phyloP scores from a whole-genome alignment of 2,113 vertebrate genomes.

The Colinus virginianus region DNA sequence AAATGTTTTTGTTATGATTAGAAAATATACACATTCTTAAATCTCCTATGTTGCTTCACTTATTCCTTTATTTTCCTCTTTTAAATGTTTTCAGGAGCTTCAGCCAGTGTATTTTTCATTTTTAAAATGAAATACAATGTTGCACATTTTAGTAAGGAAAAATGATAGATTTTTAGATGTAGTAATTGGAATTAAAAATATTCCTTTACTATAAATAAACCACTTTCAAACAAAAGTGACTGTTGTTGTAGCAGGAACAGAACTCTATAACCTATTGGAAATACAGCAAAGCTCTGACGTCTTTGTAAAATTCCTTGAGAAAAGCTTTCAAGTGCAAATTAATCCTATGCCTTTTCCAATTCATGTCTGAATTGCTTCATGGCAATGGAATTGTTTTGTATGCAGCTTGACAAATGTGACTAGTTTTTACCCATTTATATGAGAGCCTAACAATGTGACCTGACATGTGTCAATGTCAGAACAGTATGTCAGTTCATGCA shows the following conservation, averaged over 20 bases:
- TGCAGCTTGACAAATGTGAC: not conserved
- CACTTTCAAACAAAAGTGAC: not conserved
- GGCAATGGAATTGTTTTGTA: not conserved
- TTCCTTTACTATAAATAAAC: not conserved
- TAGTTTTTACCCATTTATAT: not conserved
- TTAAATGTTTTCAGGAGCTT: not conserved
- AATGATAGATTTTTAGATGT: not conserved
- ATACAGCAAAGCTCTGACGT: not conserved
- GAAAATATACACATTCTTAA: not conserved
- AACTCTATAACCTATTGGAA: not conserved
- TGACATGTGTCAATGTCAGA: not conserved
- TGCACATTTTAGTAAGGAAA: not conserved
- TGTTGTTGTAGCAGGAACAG: not conserved
- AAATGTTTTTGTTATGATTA: not conserved
- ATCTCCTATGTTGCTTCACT: not conserved
- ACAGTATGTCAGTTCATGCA: not conserved
- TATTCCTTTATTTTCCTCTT: not conserved
- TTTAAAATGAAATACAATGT: not conserved
- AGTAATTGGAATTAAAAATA: not conserved
- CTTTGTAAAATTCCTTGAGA: not conserved
- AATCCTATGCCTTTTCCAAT: not conserved
- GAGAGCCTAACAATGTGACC: fast-evolving
- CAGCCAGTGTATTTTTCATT: not conserved
- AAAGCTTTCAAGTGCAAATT: not conserved
- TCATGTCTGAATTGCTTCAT: not conserved